These are phyloP conservation scores for Ammodramus savannarum DNA, from an alignment of 2,113 vertebrate genomes.

Conservation along the genomic window DNA sequence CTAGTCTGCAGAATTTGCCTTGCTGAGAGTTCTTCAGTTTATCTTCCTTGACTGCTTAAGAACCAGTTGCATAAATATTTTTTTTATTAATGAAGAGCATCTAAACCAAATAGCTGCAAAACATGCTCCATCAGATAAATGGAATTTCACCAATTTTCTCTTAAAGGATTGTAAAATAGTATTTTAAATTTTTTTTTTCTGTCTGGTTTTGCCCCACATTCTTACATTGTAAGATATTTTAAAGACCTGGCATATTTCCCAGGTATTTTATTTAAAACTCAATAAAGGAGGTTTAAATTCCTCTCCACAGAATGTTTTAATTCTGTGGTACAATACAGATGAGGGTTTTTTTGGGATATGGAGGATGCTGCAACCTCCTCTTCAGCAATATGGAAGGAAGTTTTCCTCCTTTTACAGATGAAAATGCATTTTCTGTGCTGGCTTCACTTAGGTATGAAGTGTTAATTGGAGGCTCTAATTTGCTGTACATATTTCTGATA, in stretches of 20 bases:
- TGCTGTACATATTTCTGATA: not conserved
- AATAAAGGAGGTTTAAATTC: not conserved
- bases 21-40: not conserved
- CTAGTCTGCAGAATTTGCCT: not conserved
- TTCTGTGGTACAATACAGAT: not conserved
- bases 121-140: fast-evolving
- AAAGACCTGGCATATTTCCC: not conserved
- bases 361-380: not conserved
- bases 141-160: not conserved
- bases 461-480: not conserved
- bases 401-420: not conserved
- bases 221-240: not conserved
- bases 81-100: slow-evolving; percentile 10
- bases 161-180: not conserved
- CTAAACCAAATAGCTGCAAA: not conserved
- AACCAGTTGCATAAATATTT: not conserved
- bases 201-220: not conserved
- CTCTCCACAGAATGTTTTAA: not conserved
- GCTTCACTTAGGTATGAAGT: not conserved
- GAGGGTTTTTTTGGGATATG: not conserved
- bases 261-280: not conserved
- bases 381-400: not conserved
- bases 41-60: not conserved
- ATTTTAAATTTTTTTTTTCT: not conserved
- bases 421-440: not conserved